Conservation (phyloP, 1,140 invertebrate species). For the Drosophila nigrodunni region DNA sequence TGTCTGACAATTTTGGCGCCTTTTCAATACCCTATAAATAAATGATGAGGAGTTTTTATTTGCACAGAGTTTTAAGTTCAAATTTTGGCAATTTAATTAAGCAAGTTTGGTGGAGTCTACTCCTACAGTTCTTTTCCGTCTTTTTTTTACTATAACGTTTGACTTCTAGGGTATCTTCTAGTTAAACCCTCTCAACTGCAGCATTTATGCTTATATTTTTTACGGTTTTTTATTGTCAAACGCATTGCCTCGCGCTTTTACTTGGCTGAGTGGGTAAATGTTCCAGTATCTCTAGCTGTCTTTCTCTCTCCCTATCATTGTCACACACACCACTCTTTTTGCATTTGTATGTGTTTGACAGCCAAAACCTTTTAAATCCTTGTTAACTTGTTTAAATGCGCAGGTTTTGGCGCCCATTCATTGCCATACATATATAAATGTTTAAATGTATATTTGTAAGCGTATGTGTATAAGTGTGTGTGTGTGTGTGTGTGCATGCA, state of each 20-base stretch:
- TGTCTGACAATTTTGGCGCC: slow-evolving; percentile 59
- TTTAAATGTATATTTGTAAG: slow-evolving; percentile 8
- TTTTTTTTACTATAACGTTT: no score
- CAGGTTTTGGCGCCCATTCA: slow-evolving; percentile 67
- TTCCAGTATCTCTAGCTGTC: slow-evolving; percentile 4
- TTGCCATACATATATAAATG: slow-evolving; percentile 10
- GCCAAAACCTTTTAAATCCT: slow-evolving; percentile 83
- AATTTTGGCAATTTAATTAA: not conserved
- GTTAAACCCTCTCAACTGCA: not conserved
- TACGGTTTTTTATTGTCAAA: slow-evolving; percentile 69
- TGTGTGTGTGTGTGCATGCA: slow-evolving; percentile 6
- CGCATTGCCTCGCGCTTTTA: slow-evolving; percentile 60
- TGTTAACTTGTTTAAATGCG: slow-evolving; percentile 81
- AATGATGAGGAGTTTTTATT: no score
- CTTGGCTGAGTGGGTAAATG: slow-evolving; percentile 30
- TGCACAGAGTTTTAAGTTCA: not conserved
- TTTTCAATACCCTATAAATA: slow-evolving; percentile 9
- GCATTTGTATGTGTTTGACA: slow-evolving; percentile 61
- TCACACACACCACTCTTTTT: not conserved
- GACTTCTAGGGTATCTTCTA: slow-evolving; percentile 1
- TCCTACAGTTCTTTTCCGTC: not conserved
- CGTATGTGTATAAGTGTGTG: slow-evolving; percentile 4
- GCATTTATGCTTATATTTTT: slow-evolving; percentile 51
- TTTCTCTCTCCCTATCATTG: not conserved
- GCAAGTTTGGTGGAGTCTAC: not conserved